Conservation (phyloP, 2,113 vertebrate genomes). For the Sander lucioperca region DNA sequence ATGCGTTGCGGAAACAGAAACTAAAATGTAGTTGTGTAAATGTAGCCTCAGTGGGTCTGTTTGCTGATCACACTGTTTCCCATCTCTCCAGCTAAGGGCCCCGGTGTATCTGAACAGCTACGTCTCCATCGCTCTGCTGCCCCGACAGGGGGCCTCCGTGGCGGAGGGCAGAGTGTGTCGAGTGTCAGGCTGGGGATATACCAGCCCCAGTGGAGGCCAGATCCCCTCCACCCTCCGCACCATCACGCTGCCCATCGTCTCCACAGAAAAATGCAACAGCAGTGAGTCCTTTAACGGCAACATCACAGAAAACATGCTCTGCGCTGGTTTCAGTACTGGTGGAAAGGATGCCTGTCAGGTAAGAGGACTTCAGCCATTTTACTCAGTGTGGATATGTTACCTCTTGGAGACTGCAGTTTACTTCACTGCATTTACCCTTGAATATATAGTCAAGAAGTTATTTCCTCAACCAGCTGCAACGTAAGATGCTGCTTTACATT, state of each 20-base stretch:
- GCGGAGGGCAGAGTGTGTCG: slow-evolving; percentile 81
- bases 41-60: not conserved
- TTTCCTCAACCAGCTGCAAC: not conserved
- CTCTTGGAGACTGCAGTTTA: not conserved
- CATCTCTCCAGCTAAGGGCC: slow-evolving; percentile 78
- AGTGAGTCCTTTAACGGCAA: slow-evolving; percentile 79
- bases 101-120: slow-evolving; percentile 81
- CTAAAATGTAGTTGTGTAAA: no score
- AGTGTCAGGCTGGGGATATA: slow-evolving; percentile 88
- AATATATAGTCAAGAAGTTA: not conserved
- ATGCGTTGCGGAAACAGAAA: no score
- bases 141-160: slow-evolving; percentile 69
- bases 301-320: slow-evolving; percentile 87
- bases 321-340: slow-evolving; percentile 83
- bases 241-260: slow-evolving; percentile 83
- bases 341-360: slow-evolving; percentile 88
- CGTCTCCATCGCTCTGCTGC: slow-evolving; percentile 82
- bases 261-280: slow-evolving; percentile 80
- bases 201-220: slow-evolving; percentile 63
- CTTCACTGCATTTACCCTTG: not conserved
- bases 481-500: not conserved
- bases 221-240: slow-evolving; percentile 81
- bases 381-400: not conserved
- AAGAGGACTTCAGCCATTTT: not conserved
- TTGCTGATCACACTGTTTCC: not conserved